Conservation (phyloP, 2,113 vertebrate genomes). For the Anseranas semipalmata region DNA sequence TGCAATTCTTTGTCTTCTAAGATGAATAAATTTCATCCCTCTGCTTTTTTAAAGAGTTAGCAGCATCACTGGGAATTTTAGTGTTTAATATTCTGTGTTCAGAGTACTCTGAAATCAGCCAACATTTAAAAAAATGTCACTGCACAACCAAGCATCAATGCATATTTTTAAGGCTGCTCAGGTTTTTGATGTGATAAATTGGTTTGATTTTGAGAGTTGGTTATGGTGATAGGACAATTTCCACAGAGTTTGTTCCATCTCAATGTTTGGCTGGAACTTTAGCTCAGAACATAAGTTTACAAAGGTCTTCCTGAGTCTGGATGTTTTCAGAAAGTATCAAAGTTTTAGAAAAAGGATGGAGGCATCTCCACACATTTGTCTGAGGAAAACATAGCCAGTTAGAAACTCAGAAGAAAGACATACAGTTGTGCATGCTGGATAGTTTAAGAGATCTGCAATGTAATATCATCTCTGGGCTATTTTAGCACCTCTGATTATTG, state of each 20-base stretch:
- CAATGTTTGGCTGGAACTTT: not conserved
- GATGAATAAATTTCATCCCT: not conserved
- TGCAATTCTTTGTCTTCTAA: constrained; percentile 19
- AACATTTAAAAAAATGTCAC: not conserved
- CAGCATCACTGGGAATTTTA: not conserved
- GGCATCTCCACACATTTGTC: not conserved
- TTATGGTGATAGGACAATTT: not conserved
- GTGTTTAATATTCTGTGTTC: not conserved
- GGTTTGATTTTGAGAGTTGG: not conserved
- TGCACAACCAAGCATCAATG: not conserved
- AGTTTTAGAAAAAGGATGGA: not conserved
- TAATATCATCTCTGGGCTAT: not conserved
- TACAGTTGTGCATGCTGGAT: fast-evolving
- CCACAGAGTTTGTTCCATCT: not conserved
- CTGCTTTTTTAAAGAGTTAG: not conserved
- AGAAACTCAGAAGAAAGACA: not conserved
- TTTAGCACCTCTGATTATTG: not conserved
- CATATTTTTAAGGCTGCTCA: not conserved
- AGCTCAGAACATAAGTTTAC: not conserved
- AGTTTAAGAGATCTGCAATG: not conserved
- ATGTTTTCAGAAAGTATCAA: not conserved
- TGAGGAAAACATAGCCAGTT: not conserved
- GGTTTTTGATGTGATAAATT: not conserved
- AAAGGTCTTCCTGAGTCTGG: not conserved
- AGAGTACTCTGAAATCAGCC: not conserved